These are phyloP conservation scores for Terebella lapidaria DNA, from an alignment of 2,888 invertebrate genomes.

Conservation along the genomic window DNA sequence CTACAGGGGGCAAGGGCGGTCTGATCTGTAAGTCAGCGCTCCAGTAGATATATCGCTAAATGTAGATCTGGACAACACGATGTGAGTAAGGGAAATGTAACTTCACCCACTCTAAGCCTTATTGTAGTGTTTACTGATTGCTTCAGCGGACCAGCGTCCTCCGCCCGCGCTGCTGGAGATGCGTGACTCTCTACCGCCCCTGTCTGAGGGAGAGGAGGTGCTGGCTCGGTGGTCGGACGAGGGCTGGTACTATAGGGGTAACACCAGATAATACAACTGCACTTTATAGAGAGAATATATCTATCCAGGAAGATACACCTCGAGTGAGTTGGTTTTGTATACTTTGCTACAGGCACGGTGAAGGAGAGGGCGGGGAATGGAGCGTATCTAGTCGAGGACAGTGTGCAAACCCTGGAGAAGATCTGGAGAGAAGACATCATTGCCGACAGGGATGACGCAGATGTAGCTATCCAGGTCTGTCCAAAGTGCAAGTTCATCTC, in stretches of 20 bases:
- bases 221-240: slow-evolving; percentile 50
- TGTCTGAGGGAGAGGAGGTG: slow-evolving; percentile 36
- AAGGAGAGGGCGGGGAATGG: slow-evolving; percentile 30
- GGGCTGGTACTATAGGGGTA: slow-evolving; percentile 51
- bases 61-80: too few species aligned
- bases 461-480: slow-evolving; percentile 33
- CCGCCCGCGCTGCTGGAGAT: slow-evolving; percentile 21
- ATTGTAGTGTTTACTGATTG: too few species aligned
- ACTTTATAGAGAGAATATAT: too few species aligned
- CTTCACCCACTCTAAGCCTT: too few species aligned
- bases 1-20: too few species aligned
- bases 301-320: not conserved
- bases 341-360: slow-evolving; percentile 28
- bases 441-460: slow-evolving; percentile 36
- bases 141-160: not conserved
- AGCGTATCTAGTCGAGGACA: slow-evolving; percentile 43
- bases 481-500: too few species aligned
- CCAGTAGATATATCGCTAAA: too few species aligned
- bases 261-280: too few species aligned
- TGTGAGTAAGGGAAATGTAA: too few species aligned
- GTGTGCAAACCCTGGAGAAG: slow-evolving; percentile 35
- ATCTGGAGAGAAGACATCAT: slow-evolving; percentile 46
- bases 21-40: too few species aligned
- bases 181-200: slow-evolving; percentile 24
- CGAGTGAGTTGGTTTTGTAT: not conserved